Percentiles rank a stretch among this genome's conserved stretches.
These are phyloP conservation scores for Syngnathus scovelli DNA, from an alignment of 2,113 vertebrate species.

Conservation along the genomic window DNA sequence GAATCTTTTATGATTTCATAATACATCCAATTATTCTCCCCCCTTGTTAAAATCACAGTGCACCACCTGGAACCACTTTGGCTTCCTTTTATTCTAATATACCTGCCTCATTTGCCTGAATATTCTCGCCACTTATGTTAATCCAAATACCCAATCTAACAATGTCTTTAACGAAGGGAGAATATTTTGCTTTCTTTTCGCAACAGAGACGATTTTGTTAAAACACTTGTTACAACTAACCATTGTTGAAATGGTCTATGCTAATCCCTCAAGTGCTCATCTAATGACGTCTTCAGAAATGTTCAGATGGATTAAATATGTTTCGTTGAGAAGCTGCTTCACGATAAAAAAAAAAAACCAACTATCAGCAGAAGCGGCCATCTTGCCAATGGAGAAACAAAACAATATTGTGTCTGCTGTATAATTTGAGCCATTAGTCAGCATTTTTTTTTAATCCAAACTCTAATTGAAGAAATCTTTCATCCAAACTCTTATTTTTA, in stretches of 20 bases:
- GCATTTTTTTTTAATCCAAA: too few relatives aligned
- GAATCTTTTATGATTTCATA: constrained; percentile 70
- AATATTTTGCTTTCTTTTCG: constrained; percentile 23
- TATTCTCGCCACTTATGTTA: constrained; percentile 49
- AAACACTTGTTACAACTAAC: constrained; percentile 7
- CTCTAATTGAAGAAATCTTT: too few relatives aligned
- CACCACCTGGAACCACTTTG: constrained; percentile 67
- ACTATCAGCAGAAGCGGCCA: constrained; percentile 5
- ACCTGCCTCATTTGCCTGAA: constrained; percentile 47
- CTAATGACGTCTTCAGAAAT: constrained; percentile 37
- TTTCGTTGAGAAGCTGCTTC: constrained; percentile 20
- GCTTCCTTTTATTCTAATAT: constrained; percentile 51
- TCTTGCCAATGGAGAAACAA: constrained; percentile 1
- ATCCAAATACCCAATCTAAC: constrained; percentile 43
- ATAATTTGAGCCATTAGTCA: too few relatives aligned
- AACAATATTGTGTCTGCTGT: neutral
- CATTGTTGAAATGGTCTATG: constrained; percentile 8
- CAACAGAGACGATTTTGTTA: constrained; percentile 9
- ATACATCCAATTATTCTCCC: constrained; percentile 63
- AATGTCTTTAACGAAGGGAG: constrained; percentile 15
- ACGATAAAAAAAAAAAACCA: constrained; percentile 29
- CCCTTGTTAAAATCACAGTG: constrained; percentile 60
- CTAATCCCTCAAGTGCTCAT: constrained; percentile 10
- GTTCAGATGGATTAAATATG: constrained; percentile 42
- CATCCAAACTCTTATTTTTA: too few relatives aligned